Conservation (phyloP, 2,113 vertebrate species). For the Ptychochromis oligacanthus region DNA sequence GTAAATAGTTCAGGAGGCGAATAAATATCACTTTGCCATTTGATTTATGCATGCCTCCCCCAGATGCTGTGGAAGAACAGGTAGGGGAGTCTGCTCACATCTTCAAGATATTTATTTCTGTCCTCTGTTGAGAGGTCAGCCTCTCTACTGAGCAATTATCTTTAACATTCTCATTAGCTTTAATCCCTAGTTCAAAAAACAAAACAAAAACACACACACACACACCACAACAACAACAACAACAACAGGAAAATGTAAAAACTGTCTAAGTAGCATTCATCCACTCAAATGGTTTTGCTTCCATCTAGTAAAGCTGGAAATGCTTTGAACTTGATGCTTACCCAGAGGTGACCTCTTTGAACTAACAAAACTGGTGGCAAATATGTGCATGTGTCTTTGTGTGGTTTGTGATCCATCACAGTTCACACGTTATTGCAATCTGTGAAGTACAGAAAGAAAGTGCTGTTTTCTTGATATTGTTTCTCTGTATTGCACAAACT, state of each 20-base stretch:
- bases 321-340: slow-evolving; percentile 15
- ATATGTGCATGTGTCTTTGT: neutral
- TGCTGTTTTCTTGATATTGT: neutral
- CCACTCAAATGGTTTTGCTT: slow-evolving; percentile 12
- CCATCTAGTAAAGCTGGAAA: slow-evolving; percentile 4
- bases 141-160: neutral
- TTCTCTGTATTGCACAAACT: neutral
- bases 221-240: too few relatives aligned
- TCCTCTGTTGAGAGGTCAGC: slow-evolving; percentile 38
- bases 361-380: neutral
- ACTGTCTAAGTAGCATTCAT: neutral
- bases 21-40: slow-evolving; percentile 62
- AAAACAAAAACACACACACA: too few relatives aligned
- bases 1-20: slow-evolving; percentile 64
- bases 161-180: slow-evolving; percentile 36
- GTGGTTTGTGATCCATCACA: neutral
- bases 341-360: slow-evolving; percentile 9
- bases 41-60: slow-evolving; percentile 42
- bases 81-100: neutral
- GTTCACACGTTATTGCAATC: neutral
- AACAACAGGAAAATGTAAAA: neutral
- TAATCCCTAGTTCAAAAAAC: slow-evolving; percentile 5
- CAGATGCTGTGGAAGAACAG: neutral
- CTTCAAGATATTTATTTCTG: slow-evolving; percentile 31
- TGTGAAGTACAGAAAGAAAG: neutral